Evolutionary conservation across 2,113 vertebrate genomes (phyloP).

Genomic region (Psephotus haematonotus): DNA sequence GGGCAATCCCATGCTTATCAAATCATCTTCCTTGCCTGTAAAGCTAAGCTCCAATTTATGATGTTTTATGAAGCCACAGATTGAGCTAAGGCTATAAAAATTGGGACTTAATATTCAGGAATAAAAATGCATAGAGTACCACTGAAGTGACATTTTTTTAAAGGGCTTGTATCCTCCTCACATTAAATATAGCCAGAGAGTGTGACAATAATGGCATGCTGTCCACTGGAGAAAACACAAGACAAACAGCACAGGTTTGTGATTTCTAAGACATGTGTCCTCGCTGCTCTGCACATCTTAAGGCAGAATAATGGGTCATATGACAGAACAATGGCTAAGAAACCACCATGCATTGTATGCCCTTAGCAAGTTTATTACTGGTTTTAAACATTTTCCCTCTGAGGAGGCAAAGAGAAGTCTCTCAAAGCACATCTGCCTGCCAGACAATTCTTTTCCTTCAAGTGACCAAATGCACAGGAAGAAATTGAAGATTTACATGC

Average conservation of each 20-base stretch:
- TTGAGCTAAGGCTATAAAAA: slow-evolving; percentile 56
- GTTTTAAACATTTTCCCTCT: background rate
- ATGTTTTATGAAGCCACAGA: slow-evolving; percentile 57
- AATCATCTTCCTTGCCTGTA: slow-evolving; percentile 48
- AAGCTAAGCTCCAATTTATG: slow-evolving; percentile 50
- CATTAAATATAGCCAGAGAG: background rate
- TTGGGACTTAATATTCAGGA: slow-evolving; percentile 56
- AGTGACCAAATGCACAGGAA: background rate
- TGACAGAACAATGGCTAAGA: background rate
- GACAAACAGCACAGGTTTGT: background rate
- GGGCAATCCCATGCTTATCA: slow-evolving; percentile 45
- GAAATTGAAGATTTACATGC: background rate
- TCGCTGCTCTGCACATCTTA: background rate
- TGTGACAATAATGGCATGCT: background rate
- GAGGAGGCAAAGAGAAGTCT: background rate
- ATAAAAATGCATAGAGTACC: slow-evolving; percentile 30
- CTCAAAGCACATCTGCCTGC: slow-evolving; percentile 34
- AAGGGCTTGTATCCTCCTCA: background rate
- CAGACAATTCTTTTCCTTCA: background rate
- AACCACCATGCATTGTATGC: background rate
- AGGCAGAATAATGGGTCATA: background rate
- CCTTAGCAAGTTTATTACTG: background rate
- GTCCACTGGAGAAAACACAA: background rate
- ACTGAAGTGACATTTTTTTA: background rate
- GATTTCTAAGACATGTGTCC: background rate